Percentiles rank a stretch among this genome's conserved stretches.
Evolutionary conservation across 2,888 invertebrate genomes (phyloP).

Genomic region (Scelioninae gen. 2): DNA sequence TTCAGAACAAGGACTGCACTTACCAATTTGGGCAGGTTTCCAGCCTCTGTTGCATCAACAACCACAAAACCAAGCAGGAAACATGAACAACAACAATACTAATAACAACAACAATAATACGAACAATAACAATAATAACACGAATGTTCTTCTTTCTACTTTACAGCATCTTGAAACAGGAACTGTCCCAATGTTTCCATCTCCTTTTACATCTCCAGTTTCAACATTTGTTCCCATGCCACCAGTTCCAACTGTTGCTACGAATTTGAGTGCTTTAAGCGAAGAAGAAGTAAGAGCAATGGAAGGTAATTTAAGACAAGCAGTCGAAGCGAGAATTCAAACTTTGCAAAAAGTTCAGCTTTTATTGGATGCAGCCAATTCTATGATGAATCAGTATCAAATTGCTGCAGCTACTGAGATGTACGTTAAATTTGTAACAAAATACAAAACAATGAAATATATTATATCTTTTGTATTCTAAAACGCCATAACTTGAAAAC

Average conservation of each 20-base stretch:
- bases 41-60: slow-evolving; percentile 64
- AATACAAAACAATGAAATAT: no score
- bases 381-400: slow-evolving; percentile 96
- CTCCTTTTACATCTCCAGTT: slow-evolving; percentile 77
- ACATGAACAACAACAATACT: slow-evolving; percentile 55
- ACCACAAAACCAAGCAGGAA: slow-evolving; percentile 52
- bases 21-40: slow-evolving; percentile 69
- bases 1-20: slow-evolving; percentile 65
- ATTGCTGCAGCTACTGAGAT: slow-evolving; percentile 79
- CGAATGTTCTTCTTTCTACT: slow-evolving; percentile 61
- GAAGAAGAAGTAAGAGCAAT: slow-evolving; percentile 90
- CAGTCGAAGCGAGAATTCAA: slow-evolving; percentile 93
- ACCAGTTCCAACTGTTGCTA: slow-evolving; percentile 87
- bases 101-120: slow-evolving; percentile 39
- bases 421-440: slow-evolving; percentile 65
- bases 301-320: slow-evolving; percentile 92
- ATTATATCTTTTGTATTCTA: no score
- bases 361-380: slow-evolving; percentile 93
- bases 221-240: slow-evolving; percentile 77
- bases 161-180: slow-evolving; percentile 67
- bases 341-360: slow-evolving; percentile 89
- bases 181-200: slow-evolving; percentile 75
- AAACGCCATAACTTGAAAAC: no score
- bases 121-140: slow-evolving; percentile 55
- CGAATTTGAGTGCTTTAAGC: slow-evolving; percentile 83